These are phyloP conservation scores for Ctenomys sociabilis DNA, from an alignment of 2,113 vertebrate genomes.

Conservation along the genomic window DNA sequence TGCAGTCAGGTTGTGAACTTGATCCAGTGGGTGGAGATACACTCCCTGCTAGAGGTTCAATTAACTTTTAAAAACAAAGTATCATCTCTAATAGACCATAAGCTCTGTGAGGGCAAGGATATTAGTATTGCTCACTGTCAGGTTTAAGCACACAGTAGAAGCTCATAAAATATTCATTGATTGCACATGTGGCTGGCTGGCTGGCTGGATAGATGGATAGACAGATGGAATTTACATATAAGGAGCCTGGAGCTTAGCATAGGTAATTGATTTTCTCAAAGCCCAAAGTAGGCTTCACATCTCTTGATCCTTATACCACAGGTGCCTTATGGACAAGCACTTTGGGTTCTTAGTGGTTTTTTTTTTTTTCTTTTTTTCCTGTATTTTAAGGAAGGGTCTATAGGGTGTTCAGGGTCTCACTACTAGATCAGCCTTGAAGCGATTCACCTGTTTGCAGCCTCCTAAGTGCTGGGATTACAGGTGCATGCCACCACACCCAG, in stretches of 20 bases:
- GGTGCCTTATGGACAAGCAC: background rate
- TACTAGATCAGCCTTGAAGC: too few species aligned
- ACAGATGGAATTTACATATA: background rate
- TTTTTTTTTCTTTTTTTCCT: background rate
- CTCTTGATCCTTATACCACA: background rate
- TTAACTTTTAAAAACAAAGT: background rate
- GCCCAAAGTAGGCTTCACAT: background rate
- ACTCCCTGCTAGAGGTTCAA: background rate
- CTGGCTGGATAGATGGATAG: background rate
- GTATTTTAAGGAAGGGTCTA: too few species aligned
- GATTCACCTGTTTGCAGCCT: too few species aligned
- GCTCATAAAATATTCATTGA: slow-evolving; percentile 36
- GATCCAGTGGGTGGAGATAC: background rate
- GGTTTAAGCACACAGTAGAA: slow-evolving; percentile 1
- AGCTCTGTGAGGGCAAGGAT: background rate
- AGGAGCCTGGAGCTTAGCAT: background rate
- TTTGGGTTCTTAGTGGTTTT: background rate
- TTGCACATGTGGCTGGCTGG: background rate
- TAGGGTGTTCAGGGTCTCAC: too few species aligned
- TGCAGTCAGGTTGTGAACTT: background rate
- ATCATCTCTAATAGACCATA: background rate
- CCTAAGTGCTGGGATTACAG: too few species aligned
- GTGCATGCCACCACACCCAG: too few species aligned
- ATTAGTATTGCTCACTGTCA: background rate
- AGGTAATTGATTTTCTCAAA: background rate